Evolutionary conservation across 2,888 invertebrate species (phyloP).

Genomic region (Alsophila aescularia): DNA sequence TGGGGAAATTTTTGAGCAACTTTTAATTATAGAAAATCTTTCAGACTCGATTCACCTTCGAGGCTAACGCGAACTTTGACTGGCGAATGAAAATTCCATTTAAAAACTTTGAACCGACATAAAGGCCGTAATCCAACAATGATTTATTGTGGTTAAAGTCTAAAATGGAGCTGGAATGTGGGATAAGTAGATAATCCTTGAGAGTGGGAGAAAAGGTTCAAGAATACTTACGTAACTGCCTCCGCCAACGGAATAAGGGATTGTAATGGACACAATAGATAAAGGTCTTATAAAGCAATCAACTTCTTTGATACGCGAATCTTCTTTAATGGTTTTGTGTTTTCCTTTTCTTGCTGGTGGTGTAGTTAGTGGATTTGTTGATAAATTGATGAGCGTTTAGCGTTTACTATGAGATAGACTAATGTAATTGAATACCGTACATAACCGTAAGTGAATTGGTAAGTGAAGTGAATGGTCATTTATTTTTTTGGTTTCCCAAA

Average conservation of each 20-base stretch:
- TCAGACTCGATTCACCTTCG: constrained; percentile 49
- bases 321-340: constrained; percentile 25
- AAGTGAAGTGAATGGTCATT: no score
- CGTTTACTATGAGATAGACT: not conserved
- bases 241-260: constrained; percentile 25
- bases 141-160: constrained; percentile 51
- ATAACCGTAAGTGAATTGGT: no score
- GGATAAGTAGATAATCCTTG: constrained; percentile 37
- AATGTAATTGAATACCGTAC: not conserved
- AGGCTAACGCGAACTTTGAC: constrained; percentile 47
- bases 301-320: constrained; percentile 28
- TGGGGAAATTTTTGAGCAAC: constrained; percentile 47
- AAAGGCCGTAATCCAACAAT: constrained; percentile 51
- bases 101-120: constrained; percentile 52
- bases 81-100: constrained; percentile 52
- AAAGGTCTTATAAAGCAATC: constrained; percentile 37
- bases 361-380: constrained; percentile 26
- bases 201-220: constrained; percentile 34
- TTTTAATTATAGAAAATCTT: constrained; percentile 58
- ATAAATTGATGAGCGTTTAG: constrained; percentile 22
- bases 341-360: constrained; percentile 21
- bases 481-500: no score
- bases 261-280: constrained; percentile 39
- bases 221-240: constrained; percentile 31
- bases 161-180: constrained; percentile 35